These are phyloP conservation scores for Oryzias melastigma DNA, from an alignment of 2,113 vertebrate genomes.

Conservation along the genomic window DNA sequence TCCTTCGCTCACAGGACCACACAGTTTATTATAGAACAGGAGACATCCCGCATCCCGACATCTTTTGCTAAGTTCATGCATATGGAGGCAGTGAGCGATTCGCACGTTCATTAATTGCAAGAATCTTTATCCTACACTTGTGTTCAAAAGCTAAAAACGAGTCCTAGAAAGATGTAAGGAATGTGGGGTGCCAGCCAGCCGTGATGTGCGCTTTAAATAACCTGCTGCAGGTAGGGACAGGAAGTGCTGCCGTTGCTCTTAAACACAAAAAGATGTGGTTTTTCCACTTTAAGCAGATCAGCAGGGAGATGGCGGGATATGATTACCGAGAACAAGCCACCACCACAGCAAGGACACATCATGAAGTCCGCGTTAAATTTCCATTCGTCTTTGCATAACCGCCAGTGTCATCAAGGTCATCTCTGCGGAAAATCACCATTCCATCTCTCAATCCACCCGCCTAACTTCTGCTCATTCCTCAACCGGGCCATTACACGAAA, in stretches of 20 bases:
- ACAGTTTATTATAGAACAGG: constrained; percentile 27
- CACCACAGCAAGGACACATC: constrained; percentile 20
- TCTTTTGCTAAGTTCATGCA: not conserved
- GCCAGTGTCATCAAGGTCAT: constrained; percentile 37
- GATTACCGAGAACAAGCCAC: constrained; percentile 4
- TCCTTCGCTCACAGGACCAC: not conserved
- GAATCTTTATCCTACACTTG: constrained; percentile 24
- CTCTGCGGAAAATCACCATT: constrained; percentile 30
- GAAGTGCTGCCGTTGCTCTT: too few species aligned
- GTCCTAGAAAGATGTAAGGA: too few species aligned
- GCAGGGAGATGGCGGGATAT: constrained; percentile 4
- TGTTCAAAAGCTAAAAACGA: too few species aligned
- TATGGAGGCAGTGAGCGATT: not conserved
- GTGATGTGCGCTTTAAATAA: too few species aligned
- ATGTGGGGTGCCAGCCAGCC: too few species aligned
- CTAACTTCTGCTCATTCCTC: constrained; percentile 33
- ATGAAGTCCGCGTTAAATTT: constrained; percentile 2
- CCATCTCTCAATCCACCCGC: constrained; percentile 3
- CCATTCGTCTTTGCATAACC: constrained; percentile 12
- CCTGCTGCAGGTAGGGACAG: too few species aligned
- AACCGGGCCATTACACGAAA: constrained; percentile 50
- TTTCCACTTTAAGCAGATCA: constrained; percentile 9
- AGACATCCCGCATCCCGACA: constrained; percentile 20
- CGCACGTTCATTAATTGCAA: constrained; percentile 14
- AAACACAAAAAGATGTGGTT: constrained; percentile 1